A percentile compares a stretch with the other conserved stretches of the same genome.
Evolutionary conservation across 2,113 vertebrate species (phyloP).

Genomic region (Mystacornis crossleyi): DNA sequence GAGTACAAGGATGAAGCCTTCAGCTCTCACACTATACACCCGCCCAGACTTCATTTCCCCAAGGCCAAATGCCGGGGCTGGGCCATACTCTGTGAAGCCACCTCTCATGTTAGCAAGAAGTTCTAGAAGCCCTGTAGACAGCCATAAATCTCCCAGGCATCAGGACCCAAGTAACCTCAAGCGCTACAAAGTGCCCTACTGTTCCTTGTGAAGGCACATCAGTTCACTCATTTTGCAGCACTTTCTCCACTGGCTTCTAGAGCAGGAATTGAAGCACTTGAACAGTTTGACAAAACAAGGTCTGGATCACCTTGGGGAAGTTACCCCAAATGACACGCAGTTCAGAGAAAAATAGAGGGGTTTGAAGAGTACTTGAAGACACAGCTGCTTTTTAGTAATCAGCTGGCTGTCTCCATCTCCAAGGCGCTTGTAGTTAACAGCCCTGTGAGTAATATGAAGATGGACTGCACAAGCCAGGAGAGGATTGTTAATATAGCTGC

Average conservation of each 20-base stretch:
- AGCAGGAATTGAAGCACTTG: constrained; percentile 24
- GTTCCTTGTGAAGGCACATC: background rate
- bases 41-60: background rate
- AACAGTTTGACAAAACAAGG: background rate
- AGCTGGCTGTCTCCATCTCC: constrained; percentile 15
- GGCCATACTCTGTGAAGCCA: background rate
- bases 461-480: background rate
- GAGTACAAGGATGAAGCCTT: background rate
- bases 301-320: background rate
- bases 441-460: background rate
- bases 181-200: background rate
- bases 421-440: constrained; percentile 49
- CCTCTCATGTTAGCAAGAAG: background rate
- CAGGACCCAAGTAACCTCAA: background rate
- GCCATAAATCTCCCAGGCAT: background rate
- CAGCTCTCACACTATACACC: background rate
- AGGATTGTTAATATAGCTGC: constrained; percentile 1
- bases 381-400: constrained; percentile 27
- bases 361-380: constrained; percentile 32
- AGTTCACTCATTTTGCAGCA: background rate
- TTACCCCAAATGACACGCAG: background rate
- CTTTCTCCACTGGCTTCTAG: background rate
- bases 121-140: background rate
- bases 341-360: background rate
- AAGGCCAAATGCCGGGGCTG: background rate